Percentiles rank a stretch among this genome's conserved stretches.
phyloP scores from a whole-genome alignment of 2,113 vertebrate genomes.

The Pedionomus torquatus region DNA sequence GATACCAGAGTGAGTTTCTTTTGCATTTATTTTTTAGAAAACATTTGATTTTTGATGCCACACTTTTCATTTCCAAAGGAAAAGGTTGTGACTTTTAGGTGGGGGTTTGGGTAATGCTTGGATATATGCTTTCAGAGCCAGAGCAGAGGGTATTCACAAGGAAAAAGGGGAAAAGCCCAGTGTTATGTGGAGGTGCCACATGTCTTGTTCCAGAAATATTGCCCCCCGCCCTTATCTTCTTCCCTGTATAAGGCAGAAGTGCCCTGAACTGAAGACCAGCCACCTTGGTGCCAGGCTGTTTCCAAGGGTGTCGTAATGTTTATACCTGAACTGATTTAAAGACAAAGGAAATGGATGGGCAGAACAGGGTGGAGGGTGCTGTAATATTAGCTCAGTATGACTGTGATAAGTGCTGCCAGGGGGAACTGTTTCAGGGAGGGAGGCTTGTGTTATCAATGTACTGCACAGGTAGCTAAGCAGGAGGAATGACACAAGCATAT shows the following conservation, averaged over 20 bases:
- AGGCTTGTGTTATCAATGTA: neutral
- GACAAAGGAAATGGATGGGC: neutral
- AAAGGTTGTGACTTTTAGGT: neutral
- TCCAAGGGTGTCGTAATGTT: neutral
- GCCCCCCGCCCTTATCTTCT: neutral
- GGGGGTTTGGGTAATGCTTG: neutral
- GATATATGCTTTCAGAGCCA: neutral
- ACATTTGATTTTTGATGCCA: neutral
- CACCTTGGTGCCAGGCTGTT: neutral
- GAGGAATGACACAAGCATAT: neutral
- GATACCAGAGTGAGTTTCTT: neutral
- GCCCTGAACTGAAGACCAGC: neutral
- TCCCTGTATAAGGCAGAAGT: neutral
- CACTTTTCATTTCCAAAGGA: neutral
- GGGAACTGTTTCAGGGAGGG: neutral
- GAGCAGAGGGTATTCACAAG: neutral
- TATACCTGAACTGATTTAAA: neutral
- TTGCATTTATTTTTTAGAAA: neutral
- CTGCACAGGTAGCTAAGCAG: slow-evolving; percentile 35
- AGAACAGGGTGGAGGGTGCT: neutral
- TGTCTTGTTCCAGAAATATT: neutral
- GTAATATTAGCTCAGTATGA: neutral
- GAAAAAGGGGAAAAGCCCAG: neutral
- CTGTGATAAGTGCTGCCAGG: neutral
- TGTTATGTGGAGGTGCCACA: accelerated